Percentiles rank a stretch among this genome's conserved stretches.
Conservation (phyloP, 2,888 invertebrate genomes). For the Drosophila multiciliata region DNA sequence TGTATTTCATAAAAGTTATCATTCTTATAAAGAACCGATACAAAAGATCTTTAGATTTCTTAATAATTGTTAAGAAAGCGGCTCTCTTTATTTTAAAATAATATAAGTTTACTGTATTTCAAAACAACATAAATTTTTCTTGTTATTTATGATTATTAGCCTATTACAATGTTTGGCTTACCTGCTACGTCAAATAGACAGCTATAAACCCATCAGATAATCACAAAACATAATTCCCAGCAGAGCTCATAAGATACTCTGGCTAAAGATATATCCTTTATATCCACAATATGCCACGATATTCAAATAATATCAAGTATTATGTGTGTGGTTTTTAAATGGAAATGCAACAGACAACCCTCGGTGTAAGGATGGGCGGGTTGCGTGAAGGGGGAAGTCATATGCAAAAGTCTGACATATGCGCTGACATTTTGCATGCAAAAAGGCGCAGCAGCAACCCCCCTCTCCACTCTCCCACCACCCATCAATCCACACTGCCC, state of each 20-base stretch:
- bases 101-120: too few species aligned
- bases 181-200: neutral
- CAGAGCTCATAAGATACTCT: neutral
- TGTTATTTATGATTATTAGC: neutral
- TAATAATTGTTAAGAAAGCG: too few species aligned
- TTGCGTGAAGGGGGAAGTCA: slow-evolving; percentile 11
- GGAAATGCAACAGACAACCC: slow-evolving; percentile 50
- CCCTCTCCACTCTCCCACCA: neutral
- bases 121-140: neutral
- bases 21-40: neutral
- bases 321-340: slow-evolving; percentile 2
- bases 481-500: neutral
- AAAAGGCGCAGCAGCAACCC: slow-evolving; percentile 73
- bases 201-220: neutral
- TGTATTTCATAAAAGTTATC: too few species aligned
- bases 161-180: neutral
- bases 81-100: too few species aligned
- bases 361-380: slow-evolving; percentile 20
- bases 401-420: slow-evolving; percentile 80
- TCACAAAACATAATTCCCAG: neutral
- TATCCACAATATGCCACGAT: slow-evolving; percentile 47
- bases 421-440: slow-evolving; percentile 81
- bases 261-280: slow-evolving; percentile 2
- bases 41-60: too few species aligned
- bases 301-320: slow-evolving; percentile 43